phyloP scores from a whole-genome alignment of 2,888 invertebrate species.

The Laothoe populi region DNA sequence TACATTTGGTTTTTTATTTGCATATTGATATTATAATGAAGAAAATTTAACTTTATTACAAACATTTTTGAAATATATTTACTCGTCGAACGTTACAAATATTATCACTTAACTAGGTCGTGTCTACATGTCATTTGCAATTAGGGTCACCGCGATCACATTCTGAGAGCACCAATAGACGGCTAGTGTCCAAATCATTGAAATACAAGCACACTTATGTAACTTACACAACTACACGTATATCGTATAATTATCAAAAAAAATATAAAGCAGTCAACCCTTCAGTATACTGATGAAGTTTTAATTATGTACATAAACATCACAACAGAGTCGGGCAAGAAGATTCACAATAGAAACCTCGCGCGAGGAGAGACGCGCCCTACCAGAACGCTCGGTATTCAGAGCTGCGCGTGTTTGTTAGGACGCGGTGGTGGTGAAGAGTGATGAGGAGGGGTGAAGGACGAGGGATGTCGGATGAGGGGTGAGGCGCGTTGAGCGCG shows the following conservation, averaged over 20 bases:
- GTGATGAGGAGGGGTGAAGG: too few species aligned
- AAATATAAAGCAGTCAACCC: slow-evolving; percentile 28
- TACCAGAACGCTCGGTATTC: not conserved
- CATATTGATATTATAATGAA: not conserved
- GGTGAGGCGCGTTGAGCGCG: too few species aligned
- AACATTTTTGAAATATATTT: not conserved
- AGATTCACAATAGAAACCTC: slow-evolving; percentile 27
- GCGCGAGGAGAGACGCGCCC: not conserved
- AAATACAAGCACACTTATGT: slow-evolving; percentile 48
- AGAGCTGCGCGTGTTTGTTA: slow-evolving; percentile 26
- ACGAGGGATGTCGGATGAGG: too few species aligned
- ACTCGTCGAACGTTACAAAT: slow-evolving; percentile 1
- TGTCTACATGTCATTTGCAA: slow-evolving; percentile 22
- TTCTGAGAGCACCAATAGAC: slow-evolving; percentile 68
- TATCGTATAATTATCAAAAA: slow-evolving; percentile 40
- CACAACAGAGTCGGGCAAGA: slow-evolving; percentile 26
- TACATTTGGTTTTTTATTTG: not conserved
- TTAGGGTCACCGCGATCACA: slow-evolving; percentile 75
- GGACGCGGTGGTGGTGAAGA: too few species aligned
- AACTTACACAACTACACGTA: slow-evolving; percentile 56
- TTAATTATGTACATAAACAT: slow-evolving; percentile 25
- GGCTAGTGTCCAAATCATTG: slow-evolving; percentile 45
- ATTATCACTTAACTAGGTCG: not conserved
- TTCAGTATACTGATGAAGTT: slow-evolving; percentile 25
- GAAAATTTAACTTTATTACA: not conserved